Evolutionary conservation across 2,888 invertebrate species (phyloP), one percentile per base, ranked within the genome.

Genomic region (Agonopterix alstromeriana): DNA sequence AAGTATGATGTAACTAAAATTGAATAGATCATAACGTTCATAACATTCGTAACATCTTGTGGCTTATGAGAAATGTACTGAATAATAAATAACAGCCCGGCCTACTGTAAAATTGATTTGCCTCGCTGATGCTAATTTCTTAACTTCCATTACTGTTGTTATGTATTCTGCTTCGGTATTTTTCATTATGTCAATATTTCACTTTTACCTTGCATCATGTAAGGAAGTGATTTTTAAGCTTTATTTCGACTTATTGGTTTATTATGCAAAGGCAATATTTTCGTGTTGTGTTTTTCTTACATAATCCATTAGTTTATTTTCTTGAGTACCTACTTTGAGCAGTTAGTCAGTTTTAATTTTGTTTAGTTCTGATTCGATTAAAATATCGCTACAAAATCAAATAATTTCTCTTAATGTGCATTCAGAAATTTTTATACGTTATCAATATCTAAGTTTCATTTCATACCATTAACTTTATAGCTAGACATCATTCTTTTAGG

Each of bases 211-310:
- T 36, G 48, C 41, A 41, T 42, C 45, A 8, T n/a, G 17, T 8
- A 47, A 36, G 42, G 36, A 17, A 36, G 42, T 42, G 17, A 35
- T 49, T 42, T 45, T 35, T 42, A 10, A 41, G 49, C 35, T 43
- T 52, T 27, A 41, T 51, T 38, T n/a, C 38, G 42, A 27, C 27
- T 55, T 50, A 58, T 61, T 36, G 48, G 46, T 55, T 53, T 57
- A 57, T 54, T 58, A 55, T 58, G 42, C 54, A 27, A 27, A 27
- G 2, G 7, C 27, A 27, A 7, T 27, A 27, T 27, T 7, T 17
- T 17, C 3, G 17, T 17, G 17, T 35, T 45, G 52, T 10, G 27
- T 9, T 43, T 50, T 48, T 50, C 36, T 54, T 45, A 45, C 42
- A 44, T 40, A 36, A 46, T 36, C 17, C 4, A 17, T 17, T 17